These are phyloP conservation scores for Pogona vitticeps DNA, from an alignment of 2,113 vertebrate genomes.

Conservation along the genomic window DNA sequence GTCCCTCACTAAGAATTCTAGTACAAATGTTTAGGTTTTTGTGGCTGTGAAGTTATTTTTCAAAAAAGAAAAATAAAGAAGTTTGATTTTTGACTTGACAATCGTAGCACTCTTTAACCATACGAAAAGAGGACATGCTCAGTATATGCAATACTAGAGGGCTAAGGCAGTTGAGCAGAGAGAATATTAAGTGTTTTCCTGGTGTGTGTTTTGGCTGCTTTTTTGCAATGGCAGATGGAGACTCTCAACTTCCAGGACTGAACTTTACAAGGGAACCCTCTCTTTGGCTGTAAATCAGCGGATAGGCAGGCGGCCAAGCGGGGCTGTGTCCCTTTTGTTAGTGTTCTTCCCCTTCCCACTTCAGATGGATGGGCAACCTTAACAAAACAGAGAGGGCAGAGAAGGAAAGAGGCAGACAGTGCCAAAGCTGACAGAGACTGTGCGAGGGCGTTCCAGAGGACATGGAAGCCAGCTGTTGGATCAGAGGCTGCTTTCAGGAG, in stretches of 20 bases:
- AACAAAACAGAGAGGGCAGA: not conserved
- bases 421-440: not conserved
- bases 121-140: not conserved
- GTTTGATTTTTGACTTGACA: not conserved
- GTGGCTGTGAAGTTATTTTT: not conserved
- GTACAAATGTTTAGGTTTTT: not conserved
- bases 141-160: conserved; percentile 1
- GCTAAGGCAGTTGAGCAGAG: conserved; percentile 1
- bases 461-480: conserved; percentile 11
- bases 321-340: not conserved
- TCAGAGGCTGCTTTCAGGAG: conserved; percentile 17
- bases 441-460: not conserved
- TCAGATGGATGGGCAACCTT: not conserved
- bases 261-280: not conserved
- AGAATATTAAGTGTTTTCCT: conserved; percentile 14
- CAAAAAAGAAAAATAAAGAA: not conserved
- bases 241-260: accelerated
- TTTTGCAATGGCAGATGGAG: not conserved
- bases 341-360: not conserved
- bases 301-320: not conserved
- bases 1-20: not conserved
- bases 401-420: not conserved
- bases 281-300: not conserved
- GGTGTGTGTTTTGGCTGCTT: conserved; percentile 36
- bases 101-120: not conserved